Percentiles rank a stretch among this genome's conserved stretches.
These are phyloP conservation scores for Lissonota sp. DNA, from an alignment of 2,888 invertebrate genomes.

Conservation along the genomic window DNA sequence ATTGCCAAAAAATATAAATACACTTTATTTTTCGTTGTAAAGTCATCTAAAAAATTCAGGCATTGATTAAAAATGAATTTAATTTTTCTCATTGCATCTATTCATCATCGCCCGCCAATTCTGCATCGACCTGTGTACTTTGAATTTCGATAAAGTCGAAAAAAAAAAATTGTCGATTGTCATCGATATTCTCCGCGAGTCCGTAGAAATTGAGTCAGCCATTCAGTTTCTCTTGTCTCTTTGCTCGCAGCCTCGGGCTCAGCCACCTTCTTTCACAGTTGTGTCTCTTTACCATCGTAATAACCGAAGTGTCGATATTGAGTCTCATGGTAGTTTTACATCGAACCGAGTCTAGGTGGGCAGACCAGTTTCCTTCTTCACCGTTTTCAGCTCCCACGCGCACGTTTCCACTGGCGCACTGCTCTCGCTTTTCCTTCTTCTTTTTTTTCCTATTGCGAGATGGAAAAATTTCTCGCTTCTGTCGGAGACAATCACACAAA, in stretches of 20 bases:
- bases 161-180: no score
- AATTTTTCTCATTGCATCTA: no score
- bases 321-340: constrained; percentile 62
- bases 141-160: no score
- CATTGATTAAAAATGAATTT: no score
- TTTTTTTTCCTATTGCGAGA: constrained; percentile 53
- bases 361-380: constrained; percentile 67
- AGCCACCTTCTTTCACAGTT: background rate
- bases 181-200: constrained; percentile 6
- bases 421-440: constrained; percentile 45
- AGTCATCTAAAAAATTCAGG: no score
- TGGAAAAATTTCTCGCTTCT: constrained; percentile 53
- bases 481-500: constrained; percentile 36
- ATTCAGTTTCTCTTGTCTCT: constrained; percentile 29
- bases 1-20: no score
- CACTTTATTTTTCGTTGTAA: no score
- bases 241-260: constrained; percentile 5
- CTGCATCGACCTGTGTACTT: no score
- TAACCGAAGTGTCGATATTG: constrained; percentile 64
- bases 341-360: constrained; percentile 64
- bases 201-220: constrained; percentile 43
- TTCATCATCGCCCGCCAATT: no score
- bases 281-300: constrained; percentile 56
- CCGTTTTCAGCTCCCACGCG: constrained; percentile 58
- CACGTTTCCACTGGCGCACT: constrained; percentile 42